These are phyloP conservation scores for Pitta sordida DNA, from an alignment of 2,113 vertebrate genomes.

Conservation along the genomic window DNA sequence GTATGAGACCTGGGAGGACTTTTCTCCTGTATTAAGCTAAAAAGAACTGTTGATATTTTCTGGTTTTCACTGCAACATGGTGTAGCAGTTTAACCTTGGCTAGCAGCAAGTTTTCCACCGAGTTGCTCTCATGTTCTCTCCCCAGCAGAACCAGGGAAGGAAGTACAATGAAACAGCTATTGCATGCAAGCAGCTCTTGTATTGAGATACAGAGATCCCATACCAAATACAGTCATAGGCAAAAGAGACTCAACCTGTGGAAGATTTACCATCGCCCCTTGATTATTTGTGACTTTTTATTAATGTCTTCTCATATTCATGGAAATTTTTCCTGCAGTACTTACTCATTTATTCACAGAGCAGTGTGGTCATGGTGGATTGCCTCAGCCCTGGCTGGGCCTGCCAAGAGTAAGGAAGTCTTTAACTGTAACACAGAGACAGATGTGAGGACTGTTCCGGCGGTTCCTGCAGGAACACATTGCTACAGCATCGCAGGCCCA, in stretches of 20 bases:
- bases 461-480: not conserved
- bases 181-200: not conserved
- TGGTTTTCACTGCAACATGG: not conserved
- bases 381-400: no score
- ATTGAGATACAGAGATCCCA: not conserved
- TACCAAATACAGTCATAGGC: not conserved
- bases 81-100: not conserved
- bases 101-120: not conserved
- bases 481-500: not conserved
- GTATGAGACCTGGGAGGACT: not conserved
- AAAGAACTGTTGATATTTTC: not conserved
- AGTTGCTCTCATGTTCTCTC: not conserved
- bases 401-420: no score
- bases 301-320: no score
- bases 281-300: no score
- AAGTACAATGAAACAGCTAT: not conserved
- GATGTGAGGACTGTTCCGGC: no score
- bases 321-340: no score
- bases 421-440: no score
- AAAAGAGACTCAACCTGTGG: not conserved
- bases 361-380: no score
- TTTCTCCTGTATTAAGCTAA: not conserved
- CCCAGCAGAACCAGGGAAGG: not conserved
- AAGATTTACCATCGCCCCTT: no score
- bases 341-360: no score